phyloP scores from a whole-genome alignment of 2,797 vertebrate species.

The Gadopsis marmoratus region DNA sequence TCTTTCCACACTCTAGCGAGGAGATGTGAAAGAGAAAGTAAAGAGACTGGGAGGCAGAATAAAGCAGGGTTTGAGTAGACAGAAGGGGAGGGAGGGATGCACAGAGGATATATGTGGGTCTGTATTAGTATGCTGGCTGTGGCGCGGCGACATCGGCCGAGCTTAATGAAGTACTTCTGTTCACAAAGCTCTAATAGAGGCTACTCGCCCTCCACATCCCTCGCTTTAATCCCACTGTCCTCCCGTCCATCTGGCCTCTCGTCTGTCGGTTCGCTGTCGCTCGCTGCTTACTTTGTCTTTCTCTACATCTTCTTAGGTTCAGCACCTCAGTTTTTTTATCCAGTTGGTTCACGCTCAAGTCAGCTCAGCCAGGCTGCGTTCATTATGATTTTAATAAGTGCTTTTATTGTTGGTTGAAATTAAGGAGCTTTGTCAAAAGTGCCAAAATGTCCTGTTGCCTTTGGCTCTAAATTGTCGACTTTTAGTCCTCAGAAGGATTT shows the following conservation, averaged over 20 bases:
- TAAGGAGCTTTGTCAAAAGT: background rate
- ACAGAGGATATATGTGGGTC: slow-evolving; percentile 16
- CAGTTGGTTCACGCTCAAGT: background rate
- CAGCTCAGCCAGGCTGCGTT: background rate
- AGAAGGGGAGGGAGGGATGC: background rate
- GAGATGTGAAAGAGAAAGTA: slow-evolving; percentile 4
- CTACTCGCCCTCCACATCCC: slow-evolving; percentile 46
- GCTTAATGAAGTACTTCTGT: slow-evolving; percentile 67
- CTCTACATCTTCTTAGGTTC: slow-evolving; percentile 18
- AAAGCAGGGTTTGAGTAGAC: slow-evolving; percentile 1
- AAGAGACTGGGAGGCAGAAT: background rate
- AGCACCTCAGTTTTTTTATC: background rate
- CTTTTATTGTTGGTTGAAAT: background rate
- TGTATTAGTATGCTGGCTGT: slow-evolving; percentile 55
- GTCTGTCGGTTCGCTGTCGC: too few relatives aligned
- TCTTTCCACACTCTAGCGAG: background rate
- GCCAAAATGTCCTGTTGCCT: slow-evolving; percentile 11
- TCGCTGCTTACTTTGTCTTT: background rate
- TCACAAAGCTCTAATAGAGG: slow-evolving; percentile 56
- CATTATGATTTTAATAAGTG: background rate
- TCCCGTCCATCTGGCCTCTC: slow-evolving; percentile 27
- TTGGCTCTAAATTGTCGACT: background rate
- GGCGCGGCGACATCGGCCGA: slow-evolving; percentile 41
- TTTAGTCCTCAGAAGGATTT: background rate
- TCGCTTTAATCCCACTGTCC: slow-evolving; percentile 55